Evolutionary conservation across 1,140 invertebrate genomes (phyloP), one percentile per base, ranked within the genome.

Genomic region (Asbolus verrucosus): DNA sequence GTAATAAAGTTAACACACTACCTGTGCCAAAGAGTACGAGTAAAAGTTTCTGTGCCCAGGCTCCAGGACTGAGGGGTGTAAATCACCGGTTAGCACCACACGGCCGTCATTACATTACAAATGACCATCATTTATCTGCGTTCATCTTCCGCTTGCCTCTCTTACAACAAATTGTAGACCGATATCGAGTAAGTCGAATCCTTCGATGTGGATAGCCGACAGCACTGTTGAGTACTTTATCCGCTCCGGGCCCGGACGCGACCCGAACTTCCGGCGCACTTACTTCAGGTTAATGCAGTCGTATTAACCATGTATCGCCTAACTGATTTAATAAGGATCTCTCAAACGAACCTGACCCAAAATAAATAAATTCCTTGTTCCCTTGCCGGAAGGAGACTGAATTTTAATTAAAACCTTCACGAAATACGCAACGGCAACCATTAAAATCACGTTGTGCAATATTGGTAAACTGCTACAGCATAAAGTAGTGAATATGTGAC

Each of bases 101-200:
- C 63, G 65, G 27, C 67, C 71, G 65, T 73, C 70, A 59, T 72
- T 72, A 73, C 70, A 69, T 74, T 74, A 74, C 73, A 74, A 74
- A 74, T 73, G 67, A 61, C 66, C 19, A 54, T 39, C 67, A 74
- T 74, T 71, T 60, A 69, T 74, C 71, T 73, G 71, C 59, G 70
- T 70, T 70, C 71, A 59, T 74, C 73, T 74, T 70, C 46, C 70
- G 50, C 13, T 66, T 19, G 41, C 50, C 59, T 70, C 67, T 67
- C 43, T 33, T 15, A 16, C 65, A 71, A 71, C 69, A 73, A 73
- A 73, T 73, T 73, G 65, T 62, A 59, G 13, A n/a, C 13, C 21
- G 63, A 41, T 66, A 41, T 46, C 63, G 19, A 43, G 18, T 31
- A 39, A 63, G 33, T 38, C 18, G 31, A 39, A 36, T 21, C 41